These are phyloP conservation scores for Palythoa caribaeorum DNA, from an alignment of 92 coral and sea anemone genomes.

Conservation along the genomic window DNA sequence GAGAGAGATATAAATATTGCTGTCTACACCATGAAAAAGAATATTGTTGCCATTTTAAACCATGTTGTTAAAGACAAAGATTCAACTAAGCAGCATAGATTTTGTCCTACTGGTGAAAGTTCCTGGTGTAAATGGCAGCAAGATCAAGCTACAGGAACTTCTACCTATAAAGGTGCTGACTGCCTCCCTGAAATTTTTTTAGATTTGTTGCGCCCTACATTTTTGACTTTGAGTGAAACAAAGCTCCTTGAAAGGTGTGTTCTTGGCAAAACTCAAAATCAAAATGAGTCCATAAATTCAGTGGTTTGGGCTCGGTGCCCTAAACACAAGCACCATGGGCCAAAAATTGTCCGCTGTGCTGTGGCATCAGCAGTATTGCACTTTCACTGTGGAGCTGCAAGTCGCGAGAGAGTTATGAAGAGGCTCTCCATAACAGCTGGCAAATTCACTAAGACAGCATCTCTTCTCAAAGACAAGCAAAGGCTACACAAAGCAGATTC, in stretches of 20 bases:
- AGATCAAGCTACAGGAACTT: slow-evolving; percentile 43
- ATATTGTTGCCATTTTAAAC: no score
- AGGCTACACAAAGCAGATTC: slow-evolving; percentile 51
- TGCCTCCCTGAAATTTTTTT: slow-evolving; percentile 50
- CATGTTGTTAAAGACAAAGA: no score
- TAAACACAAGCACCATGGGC: slow-evolving; percentile 42
- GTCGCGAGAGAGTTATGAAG: slow-evolving; percentile 58
- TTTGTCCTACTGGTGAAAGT: slow-evolving; percentile 54
- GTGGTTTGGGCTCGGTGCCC: not conserved
- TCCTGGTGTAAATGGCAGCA: slow-evolving; percentile 68
- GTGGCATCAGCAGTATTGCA: slow-evolving; percentile 67
- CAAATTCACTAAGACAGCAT: slow-evolving; percentile 39
- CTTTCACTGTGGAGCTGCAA: slow-evolving; percentile 69
- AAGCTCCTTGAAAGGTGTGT: slow-evolving; percentile 48
- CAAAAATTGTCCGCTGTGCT: slow-evolving; percentile 56
- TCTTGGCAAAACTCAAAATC: slow-evolving; percentile 54
- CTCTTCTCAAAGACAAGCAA: slow-evolving; percentile 58
- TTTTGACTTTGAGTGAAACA: not conserved
- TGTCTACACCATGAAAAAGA: no score
- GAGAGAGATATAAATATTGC: no score
- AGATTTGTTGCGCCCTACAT: slow-evolving; percentile 9
- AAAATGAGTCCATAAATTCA: slow-evolving; percentile 57
- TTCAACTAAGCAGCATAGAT: slow-evolving; percentile 43
- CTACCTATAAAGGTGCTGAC: slow-evolving; percentile 47
- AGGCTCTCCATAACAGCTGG: slow-evolving; percentile 66